Base-by-base conservation (phyloP, 2,113 vertebrate genomes). In the Fulmarus glacialis region DNA sequence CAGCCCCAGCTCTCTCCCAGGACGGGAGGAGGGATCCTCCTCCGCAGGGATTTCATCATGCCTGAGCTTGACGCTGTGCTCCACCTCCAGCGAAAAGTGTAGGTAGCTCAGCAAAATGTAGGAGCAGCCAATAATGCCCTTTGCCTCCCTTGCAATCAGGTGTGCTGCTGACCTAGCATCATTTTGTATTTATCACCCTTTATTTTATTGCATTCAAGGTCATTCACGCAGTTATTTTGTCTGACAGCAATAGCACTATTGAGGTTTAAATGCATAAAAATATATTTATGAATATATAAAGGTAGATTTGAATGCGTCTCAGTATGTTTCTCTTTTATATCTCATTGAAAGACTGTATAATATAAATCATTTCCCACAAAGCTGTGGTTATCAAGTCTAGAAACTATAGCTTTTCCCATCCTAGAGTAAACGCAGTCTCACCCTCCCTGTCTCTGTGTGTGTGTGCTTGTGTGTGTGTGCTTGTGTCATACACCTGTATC, bases 371-470 rank as follows among this genome's bases (percentile, higher is more conserved):
- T 93, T 87, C 14, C 9, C 26, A 59, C 47, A 74, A 83, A 89
- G 23, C 47, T 71, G 6, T 50, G 47, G 7, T 74, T 90, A 52
- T 27, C 58, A 56, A 63, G 22, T 38, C 55, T 78, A 45, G 18
- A 80, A 90, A 62, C 21, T 6, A 15, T 17, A 81, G 50, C 10
- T 70, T 83, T 83, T 74, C 10, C 4, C 13, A 72, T 36, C 23
- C 52, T 43, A 24, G 18, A 55, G n/a, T n/a, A 75, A 90, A 40
- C 15, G 30, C 11, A 32, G 5, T 27, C 22, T 82, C 23, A 66
- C 34, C 21, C 38, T 64, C 34, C 43, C 34, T 67, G 1, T 26
- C 13, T 50, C 4, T 62, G 2, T 34, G 1, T 8, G 2, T 11
- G 48, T 11, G 47, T 4, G 43, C 45, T 18, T 19, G 6, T 32